A percentile compares a stretch with the other conserved stretches of the same genome.
phyloP scores from a whole-genome alignment of 2,888 invertebrate species.

The Creontiades dilutus region DNA sequence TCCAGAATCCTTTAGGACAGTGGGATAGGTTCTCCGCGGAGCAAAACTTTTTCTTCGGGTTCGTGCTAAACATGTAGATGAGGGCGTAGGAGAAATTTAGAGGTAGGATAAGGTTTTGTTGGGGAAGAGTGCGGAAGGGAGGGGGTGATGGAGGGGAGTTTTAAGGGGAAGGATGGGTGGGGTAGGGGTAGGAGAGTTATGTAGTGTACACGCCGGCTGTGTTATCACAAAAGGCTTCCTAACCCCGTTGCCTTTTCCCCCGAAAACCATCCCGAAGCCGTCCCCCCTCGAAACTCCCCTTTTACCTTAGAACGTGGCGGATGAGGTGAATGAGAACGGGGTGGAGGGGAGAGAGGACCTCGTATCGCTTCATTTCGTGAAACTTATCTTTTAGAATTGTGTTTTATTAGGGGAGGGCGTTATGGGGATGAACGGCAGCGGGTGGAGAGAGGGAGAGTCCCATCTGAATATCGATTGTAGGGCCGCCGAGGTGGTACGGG shows the following conservation, averaged over 20 bases:
- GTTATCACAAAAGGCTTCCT: constrained; percentile 65
- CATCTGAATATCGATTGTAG: constrained; percentile 41
- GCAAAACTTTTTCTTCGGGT: constrained; percentile 57
- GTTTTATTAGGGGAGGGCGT: constrained; percentile 52
- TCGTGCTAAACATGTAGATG: constrained; percentile 71
- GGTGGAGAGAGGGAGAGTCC: background rate
- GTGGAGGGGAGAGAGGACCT: background rate
- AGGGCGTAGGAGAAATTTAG: constrained; percentile 63
- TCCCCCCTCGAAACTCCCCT: background rate
- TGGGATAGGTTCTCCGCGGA: constrained; percentile 37
- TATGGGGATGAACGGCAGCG: background rate
- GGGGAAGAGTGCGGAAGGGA: background rate
- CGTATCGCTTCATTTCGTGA: constrained; percentile 69
- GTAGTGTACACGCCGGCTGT: constrained; percentile 69
- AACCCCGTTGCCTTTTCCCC: background rate
- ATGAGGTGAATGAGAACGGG: background rate
- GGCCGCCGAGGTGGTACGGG: background rate
- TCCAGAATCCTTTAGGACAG: constrained; percentile 44
- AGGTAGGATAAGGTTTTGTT: constrained; percentile 63
- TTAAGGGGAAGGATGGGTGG: background rate
- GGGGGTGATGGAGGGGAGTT: background rate
- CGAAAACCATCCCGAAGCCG: background rate
- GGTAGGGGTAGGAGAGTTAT: constrained; percentile 54
- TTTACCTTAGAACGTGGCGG: background rate
- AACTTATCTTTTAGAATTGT: constrained; percentile 68